Evolutionary conservation across 64 coral and sea anemone genomes (phyloP).

Genomic region (Pocillopora damicornis): DNA sequence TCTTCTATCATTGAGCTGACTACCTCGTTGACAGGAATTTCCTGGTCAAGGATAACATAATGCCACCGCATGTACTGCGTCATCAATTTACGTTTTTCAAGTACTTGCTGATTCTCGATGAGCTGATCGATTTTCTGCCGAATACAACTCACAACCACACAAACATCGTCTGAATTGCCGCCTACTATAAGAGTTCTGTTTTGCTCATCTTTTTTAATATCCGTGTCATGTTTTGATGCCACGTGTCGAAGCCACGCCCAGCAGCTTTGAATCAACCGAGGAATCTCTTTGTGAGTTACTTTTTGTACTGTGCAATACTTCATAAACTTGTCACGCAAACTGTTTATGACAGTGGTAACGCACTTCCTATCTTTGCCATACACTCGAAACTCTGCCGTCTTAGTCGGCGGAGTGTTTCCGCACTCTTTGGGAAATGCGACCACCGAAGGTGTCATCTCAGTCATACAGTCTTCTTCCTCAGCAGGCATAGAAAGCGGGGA

Average conservation of each 20-base stretch:
- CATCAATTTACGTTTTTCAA: slow-evolving; percentile 16
- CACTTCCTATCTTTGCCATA: not conserved
- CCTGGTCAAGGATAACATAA: slow-evolving; percentile 6
- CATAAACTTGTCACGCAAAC: not conserved
- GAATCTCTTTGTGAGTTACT: slow-evolving; percentile 6
- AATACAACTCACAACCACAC: not conserved
- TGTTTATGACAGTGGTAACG: not conserved
- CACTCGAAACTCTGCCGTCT: slow-evolving; percentile 7
- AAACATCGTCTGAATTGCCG: slow-evolving; percentile 5
- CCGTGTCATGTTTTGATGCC: not conserved
- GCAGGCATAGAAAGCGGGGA: not conserved
- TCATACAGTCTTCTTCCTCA: not conserved
- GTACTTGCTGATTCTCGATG: not conserved
- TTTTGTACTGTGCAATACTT: not conserved
- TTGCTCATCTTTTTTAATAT: not conserved
- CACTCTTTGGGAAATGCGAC: not conserved
- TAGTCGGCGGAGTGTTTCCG: not conserved
- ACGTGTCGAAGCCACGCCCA: not conserved
- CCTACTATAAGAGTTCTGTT: not conserved
- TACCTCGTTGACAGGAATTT: not conserved
- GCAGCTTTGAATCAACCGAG: not conserved
- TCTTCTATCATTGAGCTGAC: slow-evolving; percentile 11
- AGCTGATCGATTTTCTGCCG: slow-evolving; percentile 3
- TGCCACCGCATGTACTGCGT: slow-evolving; percentile 13
- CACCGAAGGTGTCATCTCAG: not conserved